Percentiles rank a stretch among this genome's conserved stretches.
These are phyloP conservation scores for Sparus aurata DNA, from an alignment of 2,797 vertebrate species.

Conservation along the genomic window DNA sequence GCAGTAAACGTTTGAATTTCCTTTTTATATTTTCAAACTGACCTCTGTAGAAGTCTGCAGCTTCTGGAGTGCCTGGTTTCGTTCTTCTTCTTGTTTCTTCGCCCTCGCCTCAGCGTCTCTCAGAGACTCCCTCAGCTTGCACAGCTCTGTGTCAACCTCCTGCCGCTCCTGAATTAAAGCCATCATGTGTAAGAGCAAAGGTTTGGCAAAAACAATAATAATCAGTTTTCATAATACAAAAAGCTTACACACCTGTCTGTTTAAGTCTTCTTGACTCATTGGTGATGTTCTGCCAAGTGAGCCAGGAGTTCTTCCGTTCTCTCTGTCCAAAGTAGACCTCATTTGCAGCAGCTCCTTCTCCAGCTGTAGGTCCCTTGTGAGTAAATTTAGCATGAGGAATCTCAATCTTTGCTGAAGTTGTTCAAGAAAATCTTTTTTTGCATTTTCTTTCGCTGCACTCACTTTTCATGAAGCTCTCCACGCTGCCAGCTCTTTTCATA, in stretches of 20 bases:
- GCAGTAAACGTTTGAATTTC: not conserved
- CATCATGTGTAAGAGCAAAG: not conserved
- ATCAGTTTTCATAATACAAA: not conserved
- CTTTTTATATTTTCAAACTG: constrained; percentile 5
- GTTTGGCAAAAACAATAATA: not conserved
- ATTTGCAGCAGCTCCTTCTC: constrained; percentile 82
- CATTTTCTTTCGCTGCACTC: constrained; percentile 39
- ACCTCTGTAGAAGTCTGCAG: constrained; percentile 76
- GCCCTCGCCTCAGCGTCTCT: constrained; percentile 70
- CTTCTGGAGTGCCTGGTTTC: constrained; percentile 68
- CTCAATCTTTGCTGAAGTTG: not conserved
- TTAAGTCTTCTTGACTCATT: constrained; percentile 58
- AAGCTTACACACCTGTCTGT: constrained; percentile 59
- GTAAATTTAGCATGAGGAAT: constrained; percentile 33
- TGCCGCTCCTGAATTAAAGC: constrained; percentile 59
- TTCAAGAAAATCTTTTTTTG: not conserved
- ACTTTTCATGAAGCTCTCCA: constrained; percentile 81
- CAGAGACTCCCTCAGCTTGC: constrained; percentile 74
- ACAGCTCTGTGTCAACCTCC: constrained; percentile 68
- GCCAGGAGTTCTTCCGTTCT: not conserved
- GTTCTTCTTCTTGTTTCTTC: constrained; percentile 73
- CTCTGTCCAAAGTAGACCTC: constrained; percentile 69
- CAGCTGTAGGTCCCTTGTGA: constrained; percentile 80
- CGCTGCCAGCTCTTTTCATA: constrained; percentile 70
- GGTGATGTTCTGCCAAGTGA: constrained; percentile 45